These are phyloP conservation scores for Dilophus febrilis DNA, from an alignment of 2,888 invertebrate genomes.

Conservation along the genomic window DNA sequence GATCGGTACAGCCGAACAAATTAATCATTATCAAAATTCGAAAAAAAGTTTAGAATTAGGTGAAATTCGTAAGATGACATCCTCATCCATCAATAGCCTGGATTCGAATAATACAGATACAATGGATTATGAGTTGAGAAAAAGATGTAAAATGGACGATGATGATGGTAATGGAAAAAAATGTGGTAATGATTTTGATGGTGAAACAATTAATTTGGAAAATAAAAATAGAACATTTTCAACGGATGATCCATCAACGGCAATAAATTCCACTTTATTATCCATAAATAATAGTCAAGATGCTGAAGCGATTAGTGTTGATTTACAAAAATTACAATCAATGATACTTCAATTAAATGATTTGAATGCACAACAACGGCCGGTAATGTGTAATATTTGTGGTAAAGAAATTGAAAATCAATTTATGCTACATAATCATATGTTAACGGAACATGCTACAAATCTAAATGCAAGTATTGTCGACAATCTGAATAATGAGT, in stretches of 20 bases:
- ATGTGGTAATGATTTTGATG: constrained; percentile 12
- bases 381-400: constrained; percentile 45
- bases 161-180: constrained; percentile 19
- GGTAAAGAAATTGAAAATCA: constrained; percentile 54
- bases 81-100: too few species aligned
- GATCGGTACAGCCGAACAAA: constrained; percentile 26
- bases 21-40: constrained; percentile 6
- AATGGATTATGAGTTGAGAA: constrained; percentile 3
- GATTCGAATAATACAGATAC: constrained; percentile 11
- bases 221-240: too few species aligned
- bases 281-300: too few species aligned
- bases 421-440: constrained; percentile 40
- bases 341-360: constrained; percentile 83
- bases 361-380: constrained; percentile 42
- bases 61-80: constrained; percentile 3
- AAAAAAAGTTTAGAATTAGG: constrained; percentile 7
- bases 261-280: constrained; percentile 5
- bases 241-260: constrained; percentile 6
- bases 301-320: constrained; percentile 57
- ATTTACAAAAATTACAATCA: constrained; percentile 72
- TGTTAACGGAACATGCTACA: constrained; percentile 25
- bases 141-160: constrained; percentile 4
- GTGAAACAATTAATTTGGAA: too few species aligned
- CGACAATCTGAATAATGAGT: constrained; percentile 6
- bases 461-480: constrained; percentile 8